A percentile compares a stretch with the other conserved stretches of the same genome.
Evolutionary conservation across 2,888 invertebrate genomes (phyloP).

Genomic region (Ophion costatus): DNA sequence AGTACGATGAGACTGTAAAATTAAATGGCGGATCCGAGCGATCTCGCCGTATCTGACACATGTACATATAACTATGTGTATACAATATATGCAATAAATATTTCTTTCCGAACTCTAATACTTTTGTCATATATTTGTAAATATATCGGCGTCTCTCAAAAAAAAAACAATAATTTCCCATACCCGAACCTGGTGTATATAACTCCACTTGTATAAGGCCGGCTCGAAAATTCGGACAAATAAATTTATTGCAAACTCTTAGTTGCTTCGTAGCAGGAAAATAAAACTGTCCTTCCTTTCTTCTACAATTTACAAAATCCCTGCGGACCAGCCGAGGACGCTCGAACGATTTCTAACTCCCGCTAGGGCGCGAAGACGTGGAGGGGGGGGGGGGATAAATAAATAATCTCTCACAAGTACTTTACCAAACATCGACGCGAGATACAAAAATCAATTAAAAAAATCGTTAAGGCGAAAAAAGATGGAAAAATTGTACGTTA

Average conservation of each 20-base stretch:
- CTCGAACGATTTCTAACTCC: neutral
- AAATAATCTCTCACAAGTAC: constrained; percentile 34
- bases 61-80: constrained; percentile 6
- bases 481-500: constrained; percentile 48
- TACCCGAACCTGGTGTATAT: neutral
- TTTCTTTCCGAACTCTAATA: constrained; percentile 19
- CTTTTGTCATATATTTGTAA: constrained; percentile 6
- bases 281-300: neutral
- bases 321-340: constrained; percentile 36
- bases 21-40: neutral
- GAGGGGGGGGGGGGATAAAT: neutral
- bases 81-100: constrained; percentile 30
- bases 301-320: constrained; percentile 16
- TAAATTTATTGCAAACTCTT: constrained; percentile 8
- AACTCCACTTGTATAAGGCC: constrained; percentile 1
- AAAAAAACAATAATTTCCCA: neutral
- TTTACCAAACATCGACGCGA: constrained; percentile 41
- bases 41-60: constrained; percentile 1
- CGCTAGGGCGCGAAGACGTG: neutral
- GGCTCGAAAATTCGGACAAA: constrained; percentile 6
- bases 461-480: constrained; percentile 55
- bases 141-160: constrained; percentile 34
- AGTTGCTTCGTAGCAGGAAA: constrained; percentile 1
- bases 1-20: constrained; percentile 11
- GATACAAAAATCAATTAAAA: constrained; percentile 57